Base-by-base conservation (phyloP, 2,797 vertebrate species). In the Streptopelia turtur region DNA sequence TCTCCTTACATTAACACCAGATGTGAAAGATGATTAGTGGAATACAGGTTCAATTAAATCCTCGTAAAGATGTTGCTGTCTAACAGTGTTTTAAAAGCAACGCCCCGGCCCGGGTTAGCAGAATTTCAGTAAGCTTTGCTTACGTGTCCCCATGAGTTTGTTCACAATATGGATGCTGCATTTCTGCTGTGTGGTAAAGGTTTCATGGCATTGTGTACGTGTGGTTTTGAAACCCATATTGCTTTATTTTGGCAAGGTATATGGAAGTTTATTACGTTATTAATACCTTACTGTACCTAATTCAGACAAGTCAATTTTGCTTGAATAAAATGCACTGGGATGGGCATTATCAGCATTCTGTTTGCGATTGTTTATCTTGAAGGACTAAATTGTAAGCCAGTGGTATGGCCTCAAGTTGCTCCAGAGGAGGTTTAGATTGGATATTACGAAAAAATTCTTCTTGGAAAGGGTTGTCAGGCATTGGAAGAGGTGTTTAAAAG, bases 1-100 rank as follows among this genome's bases (percentile, higher is more conserved):
- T 93, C 68, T 92, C 57, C 68, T 71, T 83, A 41, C 18, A 55
- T 92, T 94, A 90, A 81, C 56, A 83, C 41, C 77, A 90, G 78
- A 93, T 91, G 49, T 82, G 61, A 74, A 87, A 78, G 37, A 27
- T 91, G 50, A 85, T 90, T 56, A 87, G 66, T 83, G 47, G 61
- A 76, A 81, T 76, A 74, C 25, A 47, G n/a, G 20, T 84, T 94
- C 72, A 80, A 11, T 96, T 81, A 92, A 92, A 52, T 83, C 47
- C 30, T 88, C n/a, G n/a, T 65, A 68, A 90, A 83, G 56, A 37
- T 68, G 30, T 61, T 88, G 13, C 61, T 91, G 33, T 55, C 12
- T 79, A 60, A 69, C 14, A 81, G 8, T 64, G 47, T 66, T 87
- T 91, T 33, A 70, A 88, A 60, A 79, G 37, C 49, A 79, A 61